Conservation (phyloP, 1,140 invertebrate genomes). For the Bombus huntii region DNA sequence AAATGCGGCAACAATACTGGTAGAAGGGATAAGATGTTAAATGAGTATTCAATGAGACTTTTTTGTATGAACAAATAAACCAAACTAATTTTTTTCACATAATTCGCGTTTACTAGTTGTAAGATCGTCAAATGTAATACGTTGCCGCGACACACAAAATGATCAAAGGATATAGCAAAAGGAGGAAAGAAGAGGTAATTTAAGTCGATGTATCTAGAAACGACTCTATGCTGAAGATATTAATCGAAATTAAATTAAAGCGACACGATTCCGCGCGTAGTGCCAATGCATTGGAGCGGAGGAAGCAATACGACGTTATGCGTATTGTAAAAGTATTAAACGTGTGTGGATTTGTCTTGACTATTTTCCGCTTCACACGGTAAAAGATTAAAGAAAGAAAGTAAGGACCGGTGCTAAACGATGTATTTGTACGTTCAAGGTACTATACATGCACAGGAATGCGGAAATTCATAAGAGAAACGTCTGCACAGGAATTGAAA, state of each 20-base stretch:
- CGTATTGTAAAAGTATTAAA: neutral
- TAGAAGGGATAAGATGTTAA: neutral
- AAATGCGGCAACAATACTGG: neutral
- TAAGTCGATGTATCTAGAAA: neutral
- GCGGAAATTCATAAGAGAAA: neutral
- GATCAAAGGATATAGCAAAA: neutral
- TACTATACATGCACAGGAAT: neutral
- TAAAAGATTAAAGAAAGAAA: neutral
- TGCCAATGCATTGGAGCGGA: conserved; percentile 12
- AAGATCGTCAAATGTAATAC: neutral
- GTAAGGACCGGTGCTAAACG: neutral
- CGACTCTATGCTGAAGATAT: neutral
- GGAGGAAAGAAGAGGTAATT: neutral
- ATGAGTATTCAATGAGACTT: conserved; percentile 17
- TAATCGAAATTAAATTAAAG: conserved; percentile 13
- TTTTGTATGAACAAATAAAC: conserved; percentile 41
- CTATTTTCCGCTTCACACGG: neutral
- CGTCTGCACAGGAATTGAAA: conserved; percentile 31
- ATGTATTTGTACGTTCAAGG: neutral
- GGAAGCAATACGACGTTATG: neutral
- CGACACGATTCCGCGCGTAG: neutral
- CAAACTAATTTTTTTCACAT: conserved; percentile 46
- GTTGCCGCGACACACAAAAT: neutral
- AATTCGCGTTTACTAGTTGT: conserved; percentile 21
- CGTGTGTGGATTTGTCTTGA: neutral